Evolutionary conservation across 2,888 invertebrate species (phyloP).

Genomic region (Selenia dentaria): DNA sequence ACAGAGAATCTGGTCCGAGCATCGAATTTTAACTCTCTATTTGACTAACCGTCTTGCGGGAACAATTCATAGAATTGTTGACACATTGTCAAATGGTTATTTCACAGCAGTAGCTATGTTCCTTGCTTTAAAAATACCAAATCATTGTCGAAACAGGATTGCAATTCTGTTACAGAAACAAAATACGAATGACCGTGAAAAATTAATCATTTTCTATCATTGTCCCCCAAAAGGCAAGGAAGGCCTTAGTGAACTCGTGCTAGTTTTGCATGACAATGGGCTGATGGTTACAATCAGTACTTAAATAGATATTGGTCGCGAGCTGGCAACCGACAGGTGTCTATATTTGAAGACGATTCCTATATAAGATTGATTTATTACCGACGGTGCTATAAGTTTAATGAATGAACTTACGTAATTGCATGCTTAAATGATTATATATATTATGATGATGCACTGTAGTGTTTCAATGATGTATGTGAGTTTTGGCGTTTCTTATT

Average conservation of each 20-base stretch:
- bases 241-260: conserved; percentile 23
- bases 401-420: conserved; percentile 20
- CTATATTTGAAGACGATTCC: conserved; percentile 15
- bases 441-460: not conserved
- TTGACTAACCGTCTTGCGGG: no score
- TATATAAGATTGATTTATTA: conserved; percentile 37
- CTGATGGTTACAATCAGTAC: conserved; percentile 15
- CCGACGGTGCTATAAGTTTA: conserved; percentile 19
- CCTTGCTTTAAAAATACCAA: no score
- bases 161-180: no score
- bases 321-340: conserved; percentile 10
- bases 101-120: no score
- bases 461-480: no score
- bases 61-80: no score
- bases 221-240: conserved; percentile 27
- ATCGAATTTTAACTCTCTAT: no score
- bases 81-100: no score
- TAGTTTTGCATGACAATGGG: conserved; percentile 42
- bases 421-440: conserved; percentile 3
- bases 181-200: conserved; percentile 15
- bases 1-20: no score
- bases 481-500: no score
- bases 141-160: no score
- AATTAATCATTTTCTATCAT: conserved; percentile 27
- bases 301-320: conserved; percentile 26